Base-by-base conservation (phyloP, 2,888 invertebrate species). In the Ichneumon xanthorius region DNA sequence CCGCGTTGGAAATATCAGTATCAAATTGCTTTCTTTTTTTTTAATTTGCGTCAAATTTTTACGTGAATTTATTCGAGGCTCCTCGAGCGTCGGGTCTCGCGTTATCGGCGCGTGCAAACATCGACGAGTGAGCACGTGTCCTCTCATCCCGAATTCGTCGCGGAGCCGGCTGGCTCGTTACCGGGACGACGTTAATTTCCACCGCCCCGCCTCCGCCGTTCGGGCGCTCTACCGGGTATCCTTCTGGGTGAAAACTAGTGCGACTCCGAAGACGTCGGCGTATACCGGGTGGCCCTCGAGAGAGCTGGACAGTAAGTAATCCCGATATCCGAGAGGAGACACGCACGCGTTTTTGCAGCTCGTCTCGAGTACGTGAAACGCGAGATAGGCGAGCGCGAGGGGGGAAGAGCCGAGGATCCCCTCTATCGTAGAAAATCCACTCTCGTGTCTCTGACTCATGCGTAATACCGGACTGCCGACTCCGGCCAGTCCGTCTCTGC, bases 391-490 rank as follows among this genome's bases (percentile, higher is more conserved):
- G 48, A 22, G 30, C 16, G 33, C 6, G n/a, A 65, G 19, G 48
- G 40, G 26, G 14, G 30, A 50, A 55, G 33, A 53, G 26, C 40
- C 53, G 26, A 19, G 26, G 53, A 55, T 50, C 50, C 63, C 50
- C 40, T n/a, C 77, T 26, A 40, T 65, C 65, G 65, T 22, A 6
- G n/a, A 67, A 67, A 55, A 33, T 55, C 26, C 37, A 26, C 48
- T 76, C 67, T 77, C 37, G 19, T 50, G 53, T 53, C 53, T 77
- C 67, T 67, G 77, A 77, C 67, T 77, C 67, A 77, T 67, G 77
- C 77, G 77, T 77, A 77, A 77, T 77, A 67, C 67, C 65, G 22
- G 37, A 67, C 37, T 22, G 22, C 67, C 37, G 22, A 67, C 40
- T 37, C 37, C 19, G 14, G 30, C 16, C 30, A 16, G 61, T 63